Base-by-base conservation (phyloP, 2,113 vertebrate species). In the Garra rufa region DNA sequence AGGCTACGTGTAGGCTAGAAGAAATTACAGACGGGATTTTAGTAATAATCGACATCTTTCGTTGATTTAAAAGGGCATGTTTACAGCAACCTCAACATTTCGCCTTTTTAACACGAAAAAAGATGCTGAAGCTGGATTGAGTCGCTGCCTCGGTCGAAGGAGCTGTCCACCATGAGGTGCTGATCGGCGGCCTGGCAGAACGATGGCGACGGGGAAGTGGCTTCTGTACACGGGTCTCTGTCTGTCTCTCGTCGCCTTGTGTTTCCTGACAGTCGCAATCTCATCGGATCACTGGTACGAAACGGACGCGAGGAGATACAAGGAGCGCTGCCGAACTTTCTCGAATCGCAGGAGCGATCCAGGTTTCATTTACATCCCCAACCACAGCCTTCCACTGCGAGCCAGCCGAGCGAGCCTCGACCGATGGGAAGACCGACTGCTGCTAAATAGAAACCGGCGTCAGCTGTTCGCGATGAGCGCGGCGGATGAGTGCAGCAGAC, bases 241-340 rank as follows among this genome's bases (percentile, higher is more conserved):
- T 87, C 92, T 97, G 88, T 96, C 96, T 87, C 88, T 97, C 89
- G 96, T 95, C 91, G 95, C 96, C 91, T 92, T 97, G 85, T 96
- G 95, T 92, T 96, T 97, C 94, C 93, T 97, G 90, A 95, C 96
- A 3, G 95, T 96, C 91, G 96, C 96, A 0, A 95, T 96, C 90
- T 97, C 96, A 90, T 97, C 96, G 3, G 96, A 97, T 93, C 96
- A 97, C 88, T 97, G 96, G 96, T 97, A 97, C 0, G 96, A 97
- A 90, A 97, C 96, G 65, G 96, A 97, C 93, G 96, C 96, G 89
- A 92, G 96, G 90, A 95, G 96, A 91, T 96, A 97, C 92, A 91
- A 95, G 82, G 96, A 97, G 86, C 92, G 96, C 85, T 97, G 96
- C 94, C 95, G 96, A 90, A 94, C 93, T 89, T 95, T 96, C 91